Evolutionary conservation across 2,888 invertebrate genomes (phyloP).

Genomic region (Cyclophora albipunctata): DNA sequence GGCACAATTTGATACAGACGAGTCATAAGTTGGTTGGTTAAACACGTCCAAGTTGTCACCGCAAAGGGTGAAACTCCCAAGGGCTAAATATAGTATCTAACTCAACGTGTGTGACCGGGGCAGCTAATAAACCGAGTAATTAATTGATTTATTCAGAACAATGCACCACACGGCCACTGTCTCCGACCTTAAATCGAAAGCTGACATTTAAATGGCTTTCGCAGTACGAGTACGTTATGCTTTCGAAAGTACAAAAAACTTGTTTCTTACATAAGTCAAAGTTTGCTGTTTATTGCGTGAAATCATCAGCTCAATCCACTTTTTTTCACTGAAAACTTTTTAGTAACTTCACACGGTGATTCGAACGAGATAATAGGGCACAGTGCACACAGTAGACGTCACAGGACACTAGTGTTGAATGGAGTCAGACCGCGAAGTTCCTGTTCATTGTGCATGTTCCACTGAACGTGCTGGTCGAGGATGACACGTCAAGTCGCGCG

Average conservation of each 20-base stretch:
- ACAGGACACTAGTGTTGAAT: conserved; percentile 28
- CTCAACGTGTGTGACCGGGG: conserved; percentile 28
- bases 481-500: conserved; percentile 37
- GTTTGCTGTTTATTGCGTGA: conserved; percentile 10
- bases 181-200: conserved; percentile 39
- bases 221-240: conserved; percentile 15
- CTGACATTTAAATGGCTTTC: conserved; percentile 34
- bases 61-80: conserved; percentile 1
- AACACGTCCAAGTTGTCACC: neutral
- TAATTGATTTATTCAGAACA: conserved; percentile 49
- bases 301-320: conserved; percentile 7
- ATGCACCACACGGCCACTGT: conserved; percentile 42
- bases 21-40: too few species aligned
- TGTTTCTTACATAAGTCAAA: conserved; percentile 14
- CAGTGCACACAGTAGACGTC: neutral
- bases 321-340: neutral
- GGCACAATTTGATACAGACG: too few species aligned
- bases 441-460: conserved; percentile 49
- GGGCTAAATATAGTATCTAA: too few species aligned
- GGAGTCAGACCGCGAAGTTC: conserved; percentile 51
- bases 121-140: conserved; percentile 47
- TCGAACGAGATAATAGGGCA: neutral
- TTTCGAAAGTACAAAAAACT: conserved; percentile 30
- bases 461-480: conserved; percentile 10
- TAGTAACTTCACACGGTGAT: too few species aligned